These are phyloP conservation scores for Myopa tessellatipennis DNA, from an alignment of 2,888 invertebrate species.

Conservation along the genomic window DNA sequence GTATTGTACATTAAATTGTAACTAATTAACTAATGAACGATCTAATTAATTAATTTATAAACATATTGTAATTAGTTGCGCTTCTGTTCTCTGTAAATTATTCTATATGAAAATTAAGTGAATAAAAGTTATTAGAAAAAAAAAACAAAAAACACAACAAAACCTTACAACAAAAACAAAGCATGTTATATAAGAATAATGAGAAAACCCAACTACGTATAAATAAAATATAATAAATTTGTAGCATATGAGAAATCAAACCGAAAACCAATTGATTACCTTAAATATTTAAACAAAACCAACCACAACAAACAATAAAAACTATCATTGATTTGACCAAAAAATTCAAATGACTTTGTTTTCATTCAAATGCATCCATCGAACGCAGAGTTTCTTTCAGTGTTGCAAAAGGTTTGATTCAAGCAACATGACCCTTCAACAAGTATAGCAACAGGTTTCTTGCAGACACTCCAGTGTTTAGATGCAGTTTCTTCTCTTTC, in stretches of 20 bases:
- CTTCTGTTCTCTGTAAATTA: slow-evolving; percentile 30
- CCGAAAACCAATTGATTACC: slow-evolving; percentile 20
- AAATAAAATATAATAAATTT: slow-evolving; percentile 42
- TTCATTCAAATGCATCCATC: slow-evolving; percentile 23
- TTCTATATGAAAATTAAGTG: slow-evolving; percentile 24
- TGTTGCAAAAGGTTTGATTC: no score
- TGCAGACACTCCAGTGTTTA: no score
- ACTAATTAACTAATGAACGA: slow-evolving; percentile 8
- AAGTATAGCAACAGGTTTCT: no score
- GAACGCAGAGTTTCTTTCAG: not conserved
- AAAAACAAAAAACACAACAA: slow-evolving; percentile 15
- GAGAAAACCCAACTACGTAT: slow-evolving; percentile 27
- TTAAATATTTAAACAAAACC: slow-evolving; percentile 35
- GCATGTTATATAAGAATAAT: slow-evolving; percentile 2
- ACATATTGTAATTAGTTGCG: slow-evolving; percentile 25
- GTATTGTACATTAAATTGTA: slow-evolving; percentile 23
- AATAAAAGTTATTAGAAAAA: not conserved
- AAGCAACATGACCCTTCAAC: no score
- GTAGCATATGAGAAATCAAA: slow-evolving; percentile 40
- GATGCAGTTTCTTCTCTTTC: no score
- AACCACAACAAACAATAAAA: slow-evolving; percentile 42
- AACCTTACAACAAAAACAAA: not conserved
- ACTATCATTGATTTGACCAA: slow-evolving; percentile 47
- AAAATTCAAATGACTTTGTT: slow-evolving; percentile 42
- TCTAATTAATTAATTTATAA: not conserved